Percentiles rank a stretch among this genome's conserved stretches.
Evolutionary conservation across 2,113 vertebrate genomes (phyloP).

Genomic region (Thryonomys swinderianus): DNA sequence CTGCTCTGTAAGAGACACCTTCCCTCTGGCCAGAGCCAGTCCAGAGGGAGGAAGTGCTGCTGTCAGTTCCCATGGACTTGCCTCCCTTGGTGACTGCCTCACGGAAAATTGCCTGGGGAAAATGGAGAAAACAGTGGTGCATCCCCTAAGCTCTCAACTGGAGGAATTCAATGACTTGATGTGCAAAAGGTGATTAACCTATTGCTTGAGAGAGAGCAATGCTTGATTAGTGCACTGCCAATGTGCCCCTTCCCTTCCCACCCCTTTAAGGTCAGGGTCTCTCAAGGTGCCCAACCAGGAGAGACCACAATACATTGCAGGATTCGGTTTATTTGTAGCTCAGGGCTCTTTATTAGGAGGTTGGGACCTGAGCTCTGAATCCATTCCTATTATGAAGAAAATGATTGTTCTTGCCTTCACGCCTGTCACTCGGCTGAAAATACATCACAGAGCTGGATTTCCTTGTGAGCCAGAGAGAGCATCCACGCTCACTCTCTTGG

Average conservation of each 20-base stretch:
- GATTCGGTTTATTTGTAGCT: constrained; percentile 7
- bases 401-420: neutral
- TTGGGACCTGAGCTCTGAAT: neutral
- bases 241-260: fast-evolving
- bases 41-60: neutral
- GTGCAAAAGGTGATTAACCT: neutral
- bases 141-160: neutral
- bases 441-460: neutral
- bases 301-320: neutral
- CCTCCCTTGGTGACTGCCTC: neutral
- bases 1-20: neutral
- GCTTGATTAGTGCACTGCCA: neutral
- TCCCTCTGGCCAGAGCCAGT: neutral
- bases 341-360: neutral
- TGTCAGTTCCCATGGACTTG: neutral
- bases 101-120: neutral
- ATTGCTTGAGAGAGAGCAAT: neutral
- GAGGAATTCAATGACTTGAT: neutral
- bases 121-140: neutral
- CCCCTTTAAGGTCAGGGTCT: neutral
- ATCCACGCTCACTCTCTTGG: neutral
- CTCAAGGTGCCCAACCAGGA: neutral
- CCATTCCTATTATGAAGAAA: neutral
- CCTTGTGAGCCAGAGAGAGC: neutral
- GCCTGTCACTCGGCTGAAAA: constrained; percentile 29